A percentile compares a stretch with the other conserved stretches of the same genome.
phyloP scores from a whole-genome alignment of 2,888 invertebrate genomes.

The Octodonta nipae region DNA sequence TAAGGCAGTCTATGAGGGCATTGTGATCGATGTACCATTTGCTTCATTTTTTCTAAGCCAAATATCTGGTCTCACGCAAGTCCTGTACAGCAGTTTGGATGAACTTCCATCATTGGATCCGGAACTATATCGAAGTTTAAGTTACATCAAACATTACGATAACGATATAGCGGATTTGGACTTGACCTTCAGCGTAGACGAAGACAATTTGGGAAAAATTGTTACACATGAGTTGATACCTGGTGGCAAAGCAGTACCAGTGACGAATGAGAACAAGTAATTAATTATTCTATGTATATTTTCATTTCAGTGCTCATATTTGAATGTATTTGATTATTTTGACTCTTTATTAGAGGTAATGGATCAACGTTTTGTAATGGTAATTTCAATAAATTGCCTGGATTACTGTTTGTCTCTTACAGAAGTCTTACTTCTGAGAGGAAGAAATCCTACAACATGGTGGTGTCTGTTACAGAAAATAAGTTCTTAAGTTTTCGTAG shows the following conservation, averaged over 20 bases:
- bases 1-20: constrained; percentile 88
- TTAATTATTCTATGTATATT: no score
- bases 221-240: constrained; percentile 91
- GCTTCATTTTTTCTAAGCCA: constrained; percentile 96
- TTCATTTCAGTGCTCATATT: no score
- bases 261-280: constrained; percentile 93
- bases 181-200: constrained; percentile 90
- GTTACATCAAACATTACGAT: constrained; percentile 86
- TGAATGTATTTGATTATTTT: no score
- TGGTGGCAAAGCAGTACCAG: constrained; percentile 83
- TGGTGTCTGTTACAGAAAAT: no score
- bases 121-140: constrained; percentile 89
- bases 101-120: constrained; percentile 93
- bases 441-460: no score
- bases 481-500: no score
- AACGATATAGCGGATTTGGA: constrained; percentile 88
- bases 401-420: no score
- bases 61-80: constrained; percentile 83
- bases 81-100: constrained; percentile 92
- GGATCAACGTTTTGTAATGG: no score
- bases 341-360: no score
- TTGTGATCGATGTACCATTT: constrained; percentile 96
- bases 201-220: constrained; percentile 85
- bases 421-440: no score
- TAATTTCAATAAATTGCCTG: no score